These are phyloP conservation scores for Anableps anableps DNA, from an alignment of 2,797 vertebrate species.

Conservation along the genomic window DNA sequence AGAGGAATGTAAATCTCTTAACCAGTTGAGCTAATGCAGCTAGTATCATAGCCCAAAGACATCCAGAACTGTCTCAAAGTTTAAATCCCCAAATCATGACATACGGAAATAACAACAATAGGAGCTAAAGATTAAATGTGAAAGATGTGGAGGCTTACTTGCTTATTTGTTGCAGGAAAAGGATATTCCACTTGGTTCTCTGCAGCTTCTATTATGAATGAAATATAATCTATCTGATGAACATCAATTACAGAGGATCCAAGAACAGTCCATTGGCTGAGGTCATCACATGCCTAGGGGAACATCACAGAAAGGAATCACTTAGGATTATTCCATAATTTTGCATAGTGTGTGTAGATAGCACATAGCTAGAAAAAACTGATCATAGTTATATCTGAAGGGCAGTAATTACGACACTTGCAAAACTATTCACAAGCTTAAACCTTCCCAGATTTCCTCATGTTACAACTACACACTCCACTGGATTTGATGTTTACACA, in stretches of 20 bases:
- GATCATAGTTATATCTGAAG: neutral
- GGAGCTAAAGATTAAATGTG: neutral
- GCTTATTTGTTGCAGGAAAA: slow-evolving; percentile 67
- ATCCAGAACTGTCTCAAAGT: too few relatives aligned
- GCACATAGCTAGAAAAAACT: neutral
- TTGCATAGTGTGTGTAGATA: neutral
- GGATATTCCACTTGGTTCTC: slow-evolving; percentile 59
- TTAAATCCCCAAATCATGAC: too few relatives aligned
- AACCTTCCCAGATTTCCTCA: neutral
- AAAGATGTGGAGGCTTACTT: slow-evolving; percentile 74
- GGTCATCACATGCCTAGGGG: slow-evolving; percentile 87
- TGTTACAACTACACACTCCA: neutral
- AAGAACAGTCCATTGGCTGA: slow-evolving; percentile 89
- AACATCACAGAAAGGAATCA: slow-evolving; percentile 47
- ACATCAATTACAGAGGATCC: slow-evolving; percentile 75
- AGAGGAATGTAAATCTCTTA: too few relatives aligned
- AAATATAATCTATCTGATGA: slow-evolving; percentile 83
- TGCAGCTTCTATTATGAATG: slow-evolving; percentile 92
- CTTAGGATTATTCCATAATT: neutral
- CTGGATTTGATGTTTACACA: neutral
- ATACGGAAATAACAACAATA: too few relatives aligned
- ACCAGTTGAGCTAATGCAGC: too few relatives aligned
- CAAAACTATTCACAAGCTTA: neutral
- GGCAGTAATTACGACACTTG: neutral
- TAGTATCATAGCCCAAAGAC: too few relatives aligned